A percentile compares a stretch with the other conserved stretches of the same genome.
These are phyloP conservation scores for Micronycteris hirsuta DNA, from an alignment of 2,113 vertebrate species.

Conservation along the genomic window DNA sequence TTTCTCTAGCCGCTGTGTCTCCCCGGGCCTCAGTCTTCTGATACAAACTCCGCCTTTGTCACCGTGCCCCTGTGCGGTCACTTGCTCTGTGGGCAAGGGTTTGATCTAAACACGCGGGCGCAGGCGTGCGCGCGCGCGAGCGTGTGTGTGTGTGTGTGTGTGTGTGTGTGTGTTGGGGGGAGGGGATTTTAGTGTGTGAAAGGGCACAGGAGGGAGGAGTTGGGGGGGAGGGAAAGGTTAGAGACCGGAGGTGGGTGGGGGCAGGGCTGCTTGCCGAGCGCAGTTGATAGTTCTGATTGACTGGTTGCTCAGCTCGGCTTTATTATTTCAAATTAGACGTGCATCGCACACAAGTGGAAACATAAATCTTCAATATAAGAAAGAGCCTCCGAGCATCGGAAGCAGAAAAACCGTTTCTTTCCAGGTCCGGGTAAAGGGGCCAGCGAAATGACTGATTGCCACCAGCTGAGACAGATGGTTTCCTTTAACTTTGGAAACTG, in stretches of 20 bases:
- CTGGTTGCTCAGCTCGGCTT: conserved; percentile 65
- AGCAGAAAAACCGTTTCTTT: conserved; percentile 60
- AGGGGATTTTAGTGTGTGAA: neutral
- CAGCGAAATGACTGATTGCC: conserved; percentile 41
- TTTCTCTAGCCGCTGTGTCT: conserved; percentile 80
- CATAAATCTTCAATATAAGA: conserved; percentile 64
- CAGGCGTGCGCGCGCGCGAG: too few relatives aligned
- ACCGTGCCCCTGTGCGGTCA: conserved; percentile 74
- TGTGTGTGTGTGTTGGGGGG: neutral
- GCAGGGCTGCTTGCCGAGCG: conserved; percentile 20
- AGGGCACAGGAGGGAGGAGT: neutral
- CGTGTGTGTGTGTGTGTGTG: too few relatives aligned
- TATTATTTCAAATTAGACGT: conserved; percentile 77
- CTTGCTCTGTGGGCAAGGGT: conserved; percentile 75
- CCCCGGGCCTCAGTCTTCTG: conserved; percentile 73
- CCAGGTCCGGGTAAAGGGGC: conserved; percentile 51
- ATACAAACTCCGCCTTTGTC: conserved; percentile 83
- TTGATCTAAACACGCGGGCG: conserved; percentile 76
- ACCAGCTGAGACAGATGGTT: conserved; percentile 69
- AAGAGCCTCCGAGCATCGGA: conserved; percentile 42
- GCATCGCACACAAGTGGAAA: conserved; percentile 70
- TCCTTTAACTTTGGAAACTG: conserved; percentile 64
- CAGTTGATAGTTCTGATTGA: conserved; percentile 64
- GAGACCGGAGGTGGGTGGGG: conserved; percentile 46
- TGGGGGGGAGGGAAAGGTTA: neutral